These are phyloP conservation scores for Drosophila rhopaloa DNA, from an alignment of 1,140 invertebrate species.

Conservation along the genomic window DNA sequence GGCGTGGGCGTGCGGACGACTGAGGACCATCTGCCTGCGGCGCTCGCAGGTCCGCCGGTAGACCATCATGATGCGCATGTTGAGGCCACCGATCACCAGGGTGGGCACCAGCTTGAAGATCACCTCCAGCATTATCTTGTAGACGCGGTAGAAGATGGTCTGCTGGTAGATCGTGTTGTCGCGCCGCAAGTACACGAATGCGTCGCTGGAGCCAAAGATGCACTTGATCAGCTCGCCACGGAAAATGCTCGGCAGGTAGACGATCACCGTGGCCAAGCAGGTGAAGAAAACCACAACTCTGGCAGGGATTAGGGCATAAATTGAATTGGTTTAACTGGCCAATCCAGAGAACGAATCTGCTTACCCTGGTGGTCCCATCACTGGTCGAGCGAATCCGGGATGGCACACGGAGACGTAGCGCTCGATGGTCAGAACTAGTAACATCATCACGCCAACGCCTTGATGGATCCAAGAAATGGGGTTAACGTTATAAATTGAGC, in stretches of 20 bases:
- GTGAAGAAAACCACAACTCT: conserved; percentile 87
- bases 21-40: conserved; percentile 87
- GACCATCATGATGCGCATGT: conserved; percentile 89
- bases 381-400: conserved; percentile 88
- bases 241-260: conserved; percentile 89
- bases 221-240: conserved; percentile 87
- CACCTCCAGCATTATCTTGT: conserved; percentile 88
- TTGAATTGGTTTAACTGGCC: too few relatives aligned
- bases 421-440: conserved; percentile 91
- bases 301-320: background rate
- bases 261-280: conserved; percentile 87
- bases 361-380: conserved; percentile 86
- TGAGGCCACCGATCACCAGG: conserved; percentile 88
- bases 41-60: conserved; percentile 88
- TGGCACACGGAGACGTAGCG: conserved; percentile 93
- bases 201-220: conserved; percentile 84
- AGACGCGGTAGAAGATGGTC: conserved; percentile 86
- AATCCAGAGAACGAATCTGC: background rate
- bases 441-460: conserved; percentile 91
- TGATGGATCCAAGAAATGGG: background rate
- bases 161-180: conserved; percentile 86
- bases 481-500: background rate
- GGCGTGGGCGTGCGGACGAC: conserved; percentile 69
- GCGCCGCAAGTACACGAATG: conserved; percentile 86
- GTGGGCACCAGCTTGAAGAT: conserved; percentile 89